Conservation (phyloP, 2,113 vertebrate genomes). For the Nesospiza acunhae region DNA sequence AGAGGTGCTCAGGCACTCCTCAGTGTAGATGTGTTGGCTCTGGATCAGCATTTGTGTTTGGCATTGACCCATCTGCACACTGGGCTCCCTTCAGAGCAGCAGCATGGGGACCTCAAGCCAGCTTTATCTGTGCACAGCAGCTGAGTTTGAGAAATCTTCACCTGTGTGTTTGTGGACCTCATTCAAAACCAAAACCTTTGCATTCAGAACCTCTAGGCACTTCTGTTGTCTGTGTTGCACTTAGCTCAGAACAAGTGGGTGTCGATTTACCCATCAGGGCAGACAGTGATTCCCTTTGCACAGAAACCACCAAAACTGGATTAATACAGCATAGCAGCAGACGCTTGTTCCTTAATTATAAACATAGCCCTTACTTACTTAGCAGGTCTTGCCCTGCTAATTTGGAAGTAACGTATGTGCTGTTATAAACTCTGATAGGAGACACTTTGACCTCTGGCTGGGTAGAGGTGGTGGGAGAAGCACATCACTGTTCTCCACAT, state of each 20-base stretch:
- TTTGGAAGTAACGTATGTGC: background rate
- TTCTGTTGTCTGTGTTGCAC: background rate
- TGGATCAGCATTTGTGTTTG: background rate
- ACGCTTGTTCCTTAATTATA: background rate
- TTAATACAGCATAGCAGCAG: background rate
- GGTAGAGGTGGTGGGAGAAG: background rate
- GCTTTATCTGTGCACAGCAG: background rate
- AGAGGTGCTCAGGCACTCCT: background rate
- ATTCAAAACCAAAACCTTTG: background rate
- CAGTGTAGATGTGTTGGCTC: accelerated
- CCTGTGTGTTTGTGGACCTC: background rate
- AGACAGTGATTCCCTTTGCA: background rate
- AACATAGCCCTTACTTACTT: background rate
- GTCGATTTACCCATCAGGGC: background rate
- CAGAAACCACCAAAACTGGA: background rate
- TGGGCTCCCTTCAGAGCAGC: background rate
- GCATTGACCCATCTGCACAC: background rate
- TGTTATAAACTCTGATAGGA: background rate
- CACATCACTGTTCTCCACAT: background rate
- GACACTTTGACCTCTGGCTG: background rate
- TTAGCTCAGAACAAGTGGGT: background rate
- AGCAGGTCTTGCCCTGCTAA: background rate
- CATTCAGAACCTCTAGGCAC: background rate
- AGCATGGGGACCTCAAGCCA: background rate
- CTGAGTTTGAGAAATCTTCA: background rate